Evolutionary conservation across 2,888 invertebrate species (phyloP).

Genomic region (Cyclophora albipunctata): DNA sequence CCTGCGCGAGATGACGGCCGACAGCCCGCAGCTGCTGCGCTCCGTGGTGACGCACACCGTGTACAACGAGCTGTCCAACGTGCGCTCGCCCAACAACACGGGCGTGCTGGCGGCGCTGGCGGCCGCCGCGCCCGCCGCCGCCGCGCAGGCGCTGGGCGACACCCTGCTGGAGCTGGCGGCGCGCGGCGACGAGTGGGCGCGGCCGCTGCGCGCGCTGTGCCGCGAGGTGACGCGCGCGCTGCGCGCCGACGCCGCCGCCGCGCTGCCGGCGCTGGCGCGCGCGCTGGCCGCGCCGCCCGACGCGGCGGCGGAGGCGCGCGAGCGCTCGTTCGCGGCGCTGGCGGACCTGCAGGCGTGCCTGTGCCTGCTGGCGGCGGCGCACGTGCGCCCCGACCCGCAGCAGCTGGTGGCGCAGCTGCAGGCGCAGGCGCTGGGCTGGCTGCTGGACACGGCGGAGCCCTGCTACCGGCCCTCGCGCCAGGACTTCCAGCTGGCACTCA

Average conservation of each 20-base stretch:
- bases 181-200: slow-evolving; percentile 91
- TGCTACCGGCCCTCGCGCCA: slow-evolving; percentile 81
- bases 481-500: slow-evolving; percentile 85
- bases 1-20: slow-evolving; percentile 89
- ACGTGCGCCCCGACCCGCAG: slow-evolving; percentile 65
- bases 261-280: slow-evolving; percentile 84
- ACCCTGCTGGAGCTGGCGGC: slow-evolving; percentile 83
- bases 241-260: slow-evolving; percentile 81
- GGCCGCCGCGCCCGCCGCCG: slow-evolving; percentile 86
- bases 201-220: slow-evolving; percentile 88
- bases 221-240: slow-evolving; percentile 92
- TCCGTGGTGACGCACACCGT: slow-evolving; percentile 93
- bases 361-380: slow-evolving; percentile 84
- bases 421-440: slow-evolving; percentile 90
- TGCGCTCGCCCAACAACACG: slow-evolving; percentile 96
- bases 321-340: slow-evolving; percentile 88
- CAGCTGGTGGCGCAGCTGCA: slow-evolving; percentile 79
- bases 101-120: slow-evolving; percentile 92
- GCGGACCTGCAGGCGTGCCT: slow-evolving; percentile 85
- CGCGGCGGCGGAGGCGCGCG: slow-evolving; percentile 68
- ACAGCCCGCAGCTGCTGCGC: slow-evolving; percentile 88
- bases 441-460: slow-evolving; percentile 86
- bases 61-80: slow-evolving; percentile 94
- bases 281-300: slow-evolving; percentile 82
- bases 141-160: slow-evolving; percentile 88